These are phyloP conservation scores for Muscicapa comitata DNA, from an alignment of 2,797 vertebrate genomes.

Conservation along the genomic window DNA sequence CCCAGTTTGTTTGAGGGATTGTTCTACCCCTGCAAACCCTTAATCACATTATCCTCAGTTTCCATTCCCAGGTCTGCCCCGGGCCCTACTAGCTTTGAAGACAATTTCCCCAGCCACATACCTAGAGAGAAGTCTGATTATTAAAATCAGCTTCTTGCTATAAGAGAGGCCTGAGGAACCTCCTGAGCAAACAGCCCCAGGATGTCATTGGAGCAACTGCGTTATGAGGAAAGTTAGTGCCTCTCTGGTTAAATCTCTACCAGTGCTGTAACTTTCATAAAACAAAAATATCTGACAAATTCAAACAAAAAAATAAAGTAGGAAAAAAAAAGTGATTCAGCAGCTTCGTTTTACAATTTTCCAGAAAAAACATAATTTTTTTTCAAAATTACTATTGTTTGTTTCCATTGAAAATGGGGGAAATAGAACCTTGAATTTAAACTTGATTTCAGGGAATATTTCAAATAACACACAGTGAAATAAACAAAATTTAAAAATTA, in stretches of 20 bases:
- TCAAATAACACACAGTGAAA: neutral
- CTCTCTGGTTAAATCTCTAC: neutral
- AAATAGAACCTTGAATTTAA: neutral
- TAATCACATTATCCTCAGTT: slow-evolving; percentile 26
- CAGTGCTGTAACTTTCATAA: neutral
- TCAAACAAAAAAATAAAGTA: neutral
- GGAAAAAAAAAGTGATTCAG: neutral
- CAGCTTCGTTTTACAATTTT: neutral
- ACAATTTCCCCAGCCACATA: neutral
- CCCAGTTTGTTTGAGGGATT: neutral
- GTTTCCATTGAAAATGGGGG: neutral
- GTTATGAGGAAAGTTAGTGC: neutral
- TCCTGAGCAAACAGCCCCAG: neutral
- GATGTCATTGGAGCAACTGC: neutral
- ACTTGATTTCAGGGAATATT: neutral
- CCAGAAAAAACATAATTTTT: neutral
- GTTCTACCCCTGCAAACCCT: neutral
- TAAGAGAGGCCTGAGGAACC: neutral
- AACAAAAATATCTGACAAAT: neutral
- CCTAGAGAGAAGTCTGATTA: neutral
- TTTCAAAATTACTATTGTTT: neutral
- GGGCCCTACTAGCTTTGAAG: neutral
- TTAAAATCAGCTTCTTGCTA: slow-evolving; percentile 11
- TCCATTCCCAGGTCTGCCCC: neutral
- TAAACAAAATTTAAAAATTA: neutral